Conservation (phyloP, 2,888 invertebrate genomes). For the Unio delphinus region DNA sequence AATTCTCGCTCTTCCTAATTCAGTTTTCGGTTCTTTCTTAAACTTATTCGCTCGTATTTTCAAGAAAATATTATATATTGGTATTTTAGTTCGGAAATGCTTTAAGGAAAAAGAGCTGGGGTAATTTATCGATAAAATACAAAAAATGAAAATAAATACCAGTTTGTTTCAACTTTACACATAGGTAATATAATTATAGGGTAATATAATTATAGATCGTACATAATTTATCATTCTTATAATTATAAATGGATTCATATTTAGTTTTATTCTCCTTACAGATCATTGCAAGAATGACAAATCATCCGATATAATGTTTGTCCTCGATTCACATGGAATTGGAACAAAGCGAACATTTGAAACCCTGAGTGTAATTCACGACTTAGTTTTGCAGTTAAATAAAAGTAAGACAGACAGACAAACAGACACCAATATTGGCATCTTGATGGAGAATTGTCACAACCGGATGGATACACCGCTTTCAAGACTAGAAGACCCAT, state of each 20-base stretch:
- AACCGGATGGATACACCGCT: neutral
- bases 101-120: neutral
- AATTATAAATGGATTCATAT: too few relatives aligned
- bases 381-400: slow-evolving; percentile 1
- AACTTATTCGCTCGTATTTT: too few relatives aligned
- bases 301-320: slow-evolving; percentile 29
- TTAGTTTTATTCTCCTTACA: slow-evolving; percentile 6
- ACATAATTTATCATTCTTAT: neutral
- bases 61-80: too few relatives aligned
- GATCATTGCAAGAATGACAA: slow-evolving; percentile 14
- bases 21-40: too few relatives aligned
- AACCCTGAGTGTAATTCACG: slow-evolving; percentile 9
- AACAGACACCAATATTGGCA: neutral
- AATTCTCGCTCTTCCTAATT: too few relatives aligned
- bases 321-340: slow-evolving; percentile 22
- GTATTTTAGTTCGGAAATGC: neutral
- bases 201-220: too few relatives aligned
- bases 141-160: too few relatives aligned
- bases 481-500: neutral
- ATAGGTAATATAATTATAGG: too few relatives aligned
- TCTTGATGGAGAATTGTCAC: slow-evolving; percentile 1
- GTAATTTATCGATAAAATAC: neutral
- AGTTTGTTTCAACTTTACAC: too few relatives aligned
- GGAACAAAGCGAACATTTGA: slow-evolving; percentile 12
- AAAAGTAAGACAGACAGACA: too few relatives aligned